Conservation (phyloP, 2,113 vertebrate species). For the Struthidea cinerea region DNA sequence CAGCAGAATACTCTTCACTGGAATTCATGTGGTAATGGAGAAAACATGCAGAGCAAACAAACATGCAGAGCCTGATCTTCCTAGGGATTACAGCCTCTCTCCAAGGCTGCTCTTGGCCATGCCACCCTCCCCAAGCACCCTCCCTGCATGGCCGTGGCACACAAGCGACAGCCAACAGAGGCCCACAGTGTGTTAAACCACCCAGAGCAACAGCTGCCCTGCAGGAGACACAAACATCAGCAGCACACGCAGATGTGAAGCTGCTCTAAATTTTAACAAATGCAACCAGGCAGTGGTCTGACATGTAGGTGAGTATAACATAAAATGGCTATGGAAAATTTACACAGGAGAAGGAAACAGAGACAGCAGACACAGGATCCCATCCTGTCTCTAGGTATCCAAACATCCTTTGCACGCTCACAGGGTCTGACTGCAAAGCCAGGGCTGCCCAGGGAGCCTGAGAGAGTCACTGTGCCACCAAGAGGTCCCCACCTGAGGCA, state of each 20-base stretch:
- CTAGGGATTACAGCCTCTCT: neutral
- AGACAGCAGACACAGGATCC: neutral
- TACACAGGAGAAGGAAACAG: neutral
- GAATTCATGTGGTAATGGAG: neutral
- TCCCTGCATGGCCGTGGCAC: neutral
- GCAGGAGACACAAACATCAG: neutral
- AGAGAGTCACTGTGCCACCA: neutral
- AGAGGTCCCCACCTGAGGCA: neutral
- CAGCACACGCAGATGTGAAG: neutral
- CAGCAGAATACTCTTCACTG: neutral
- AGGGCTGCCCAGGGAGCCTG: neutral
- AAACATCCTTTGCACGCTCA: neutral
- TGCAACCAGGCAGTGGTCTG: neutral
- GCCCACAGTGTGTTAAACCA: neutral
- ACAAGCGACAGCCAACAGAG: neutral
- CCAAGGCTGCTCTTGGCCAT: neutral
- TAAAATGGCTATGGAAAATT: neutral
- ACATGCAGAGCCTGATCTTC: neutral
- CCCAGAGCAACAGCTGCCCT: neutral
- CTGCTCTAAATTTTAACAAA: neutral
- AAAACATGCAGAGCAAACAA: neutral
- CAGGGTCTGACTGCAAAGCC: neutral
- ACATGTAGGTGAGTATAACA: neutral
- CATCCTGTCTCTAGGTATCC: neutral
- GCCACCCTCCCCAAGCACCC: accelerated